Evolutionary conservation across 1,140 invertebrate genomes (phyloP), one percentile per base, ranked within the genome.

Genomic region (Eupeodes corollae): DNA sequence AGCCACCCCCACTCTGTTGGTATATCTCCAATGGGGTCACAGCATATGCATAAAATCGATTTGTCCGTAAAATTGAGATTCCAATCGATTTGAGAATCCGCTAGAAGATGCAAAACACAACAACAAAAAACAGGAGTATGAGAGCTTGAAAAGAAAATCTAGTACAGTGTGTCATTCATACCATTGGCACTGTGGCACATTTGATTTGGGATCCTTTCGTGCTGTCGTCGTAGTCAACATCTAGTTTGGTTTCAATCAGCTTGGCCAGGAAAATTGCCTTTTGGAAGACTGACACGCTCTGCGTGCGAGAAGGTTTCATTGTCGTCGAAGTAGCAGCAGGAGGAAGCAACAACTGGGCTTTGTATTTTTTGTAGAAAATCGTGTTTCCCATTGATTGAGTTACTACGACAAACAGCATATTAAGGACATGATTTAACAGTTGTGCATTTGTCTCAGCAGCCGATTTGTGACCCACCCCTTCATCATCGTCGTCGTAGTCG

Each of bases 1-100:
- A 49, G 14, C 49, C 45, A 26, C 41, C 64, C 0, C 79, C 75
- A 18, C 82, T 80, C 2, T 73, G 78, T 15, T 80, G 57, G 2
- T 79, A 73, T 56, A 69, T 84, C 79, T 15, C 86, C 70, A 34
- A 79, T 51, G 30, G 79, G 71, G 49, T 81, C 69, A 51, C 83
- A 64, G 48, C 78, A 69, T 35, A 84, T 48, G 59, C 74, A 77
- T 49, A 79, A 54, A 49, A 79, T 69, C 15, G 76, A 49, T 51
- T 67, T 59, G 50, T 68, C 59, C 52, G 70, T 52, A 50, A 59
- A 50, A 48, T 58, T 49, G 42, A 56, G 37, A 56, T 56, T 35
- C 56, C 58, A 52, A 68, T 59, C 26, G 37, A 40, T 33, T 34
- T 33, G 11, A 55, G 35, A 39, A 43, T 40, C 12, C 48, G 13